Base-by-base conservation (phyloP, 2,113 vertebrate genomes). In the Tragelaphus imberbis region DNA sequence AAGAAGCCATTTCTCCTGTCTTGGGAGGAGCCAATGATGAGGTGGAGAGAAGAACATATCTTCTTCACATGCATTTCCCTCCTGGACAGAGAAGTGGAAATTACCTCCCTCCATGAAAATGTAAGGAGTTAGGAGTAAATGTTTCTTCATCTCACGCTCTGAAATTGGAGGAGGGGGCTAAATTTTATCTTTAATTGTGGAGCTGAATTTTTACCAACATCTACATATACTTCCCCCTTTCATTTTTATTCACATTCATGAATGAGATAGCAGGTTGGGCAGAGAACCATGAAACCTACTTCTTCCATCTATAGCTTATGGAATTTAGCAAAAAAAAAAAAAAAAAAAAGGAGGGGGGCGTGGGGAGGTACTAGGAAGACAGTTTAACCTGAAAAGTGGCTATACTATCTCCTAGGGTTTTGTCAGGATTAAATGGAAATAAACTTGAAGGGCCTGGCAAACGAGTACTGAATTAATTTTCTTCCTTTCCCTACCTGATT, bases 381-480 rank as follows among this genome's bases (percentile, higher is more conserved):
- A 77, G 40, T 49, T 71, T 7, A 25, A 95, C 3, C 27, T 80
- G 51, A 36, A 71, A 90, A 82, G 55, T 59, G n/a, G 63, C 44
- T 55, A n/a, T 47, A 61, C 4, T 49, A 65, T 28, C 10, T 95
- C 11, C 36, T 56, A 80, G 2, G 21, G n/a, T 44, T 95, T 84
- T 47, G 10, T 68, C 92, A 82, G 23, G 80, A 90, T 68, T 79
- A 44, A 88, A 56, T 84, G 14, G 27, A 84, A 84, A 61, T 79
- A 68, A 94, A 96, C 8, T 11, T 30, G 58, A 75, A 90, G 36
- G 5, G 1, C 5, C 16, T 65, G 63, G 36, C 17, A 82, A 11
- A 71, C 0, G 10, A 44, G 9, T 58, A 25, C 36, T 53, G 30
- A 85, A 36, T 47, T 86, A 93, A 77, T 81, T 65, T 92, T 88